Conservation (phyloP, 2,113 vertebrate genomes). For the Capricornis sumatraensis region DNA sequence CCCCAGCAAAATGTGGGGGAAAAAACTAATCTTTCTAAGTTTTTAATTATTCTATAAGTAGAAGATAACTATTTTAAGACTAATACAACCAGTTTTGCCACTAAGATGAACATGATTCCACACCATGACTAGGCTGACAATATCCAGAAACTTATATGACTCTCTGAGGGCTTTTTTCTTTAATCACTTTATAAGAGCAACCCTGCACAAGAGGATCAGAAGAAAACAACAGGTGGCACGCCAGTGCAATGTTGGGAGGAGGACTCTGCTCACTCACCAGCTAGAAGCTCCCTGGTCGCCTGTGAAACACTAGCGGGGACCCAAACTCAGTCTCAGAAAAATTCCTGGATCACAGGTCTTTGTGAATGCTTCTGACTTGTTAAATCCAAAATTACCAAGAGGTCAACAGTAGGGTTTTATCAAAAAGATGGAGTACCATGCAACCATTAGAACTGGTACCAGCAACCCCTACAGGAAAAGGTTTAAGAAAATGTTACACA, state of each 20-base stretch:
- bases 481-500: neutral
- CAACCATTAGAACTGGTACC: neutral
- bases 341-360: neutral
- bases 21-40: neutral
- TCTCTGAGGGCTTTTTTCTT: neutral
- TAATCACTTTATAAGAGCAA: neutral
- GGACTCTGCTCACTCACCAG: neutral
- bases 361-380: neutral
- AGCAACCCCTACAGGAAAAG: neutral
- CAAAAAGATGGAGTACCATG: neutral
- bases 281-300: neutral
- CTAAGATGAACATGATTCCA: constrained; percentile 30
- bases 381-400: neutral
- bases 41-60: constrained; percentile 47
- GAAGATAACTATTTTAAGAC: constrained; percentile 7
- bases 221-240: neutral
- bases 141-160: neutral
- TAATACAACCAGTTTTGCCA: neutral
- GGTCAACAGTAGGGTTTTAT: neutral
- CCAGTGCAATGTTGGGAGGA: neutral
- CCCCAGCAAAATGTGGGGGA: neutral
- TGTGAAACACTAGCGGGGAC: neutral
- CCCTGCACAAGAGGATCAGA: neutral
- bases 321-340: neutral
- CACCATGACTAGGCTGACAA: neutral